Evolutionary conservation across 2,888 invertebrate genomes (phyloP).

Genomic region (Eristalis arbustorum): DNA sequence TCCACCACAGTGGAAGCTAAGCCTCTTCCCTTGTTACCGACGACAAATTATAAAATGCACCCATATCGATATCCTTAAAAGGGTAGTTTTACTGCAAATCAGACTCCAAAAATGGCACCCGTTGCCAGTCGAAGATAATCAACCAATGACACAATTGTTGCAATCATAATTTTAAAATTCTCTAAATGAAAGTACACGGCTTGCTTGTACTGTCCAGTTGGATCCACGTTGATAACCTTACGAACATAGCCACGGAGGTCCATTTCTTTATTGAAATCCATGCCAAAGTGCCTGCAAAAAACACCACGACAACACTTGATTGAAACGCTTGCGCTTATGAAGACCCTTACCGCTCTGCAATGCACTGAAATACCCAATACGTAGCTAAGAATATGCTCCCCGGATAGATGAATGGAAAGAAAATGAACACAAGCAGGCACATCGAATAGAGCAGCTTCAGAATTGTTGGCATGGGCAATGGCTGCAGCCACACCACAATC

Average conservation of each 20-base stretch:
- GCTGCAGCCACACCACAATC: constrained; percentile 43
- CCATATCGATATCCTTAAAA: background rate
- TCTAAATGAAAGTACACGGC: constrained; percentile 2
- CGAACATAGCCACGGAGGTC: constrained; percentile 35
- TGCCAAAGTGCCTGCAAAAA: constrained; percentile 30
- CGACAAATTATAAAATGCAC: no score
- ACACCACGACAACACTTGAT: background rate
- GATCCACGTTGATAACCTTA: constrained; percentile 42
- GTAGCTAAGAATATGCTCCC: constrained; percentile 10
- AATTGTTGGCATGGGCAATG: constrained; percentile 44
- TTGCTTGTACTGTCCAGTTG: constrained; percentile 25
- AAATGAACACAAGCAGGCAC: constrained; percentile 31
- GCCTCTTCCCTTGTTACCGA: no score
- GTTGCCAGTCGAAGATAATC: constrained; percentile 25
- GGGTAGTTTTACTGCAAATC: background rate
- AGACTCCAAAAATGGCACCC: background rate
- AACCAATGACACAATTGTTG: constrained; percentile 18
- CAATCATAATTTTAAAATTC: constrained; percentile 17
- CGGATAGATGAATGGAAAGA: constrained; percentile 49
- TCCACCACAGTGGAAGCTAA: no score
- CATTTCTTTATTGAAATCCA: background rate
- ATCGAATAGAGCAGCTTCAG: constrained; percentile 29
- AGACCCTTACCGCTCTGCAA: constrained; percentile 27
- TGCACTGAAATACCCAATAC: constrained; percentile 47
- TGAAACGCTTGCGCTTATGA: background rate